Conservation (phyloP, 2,113 vertebrate species). For the Catharus fuscescens region DNA sequence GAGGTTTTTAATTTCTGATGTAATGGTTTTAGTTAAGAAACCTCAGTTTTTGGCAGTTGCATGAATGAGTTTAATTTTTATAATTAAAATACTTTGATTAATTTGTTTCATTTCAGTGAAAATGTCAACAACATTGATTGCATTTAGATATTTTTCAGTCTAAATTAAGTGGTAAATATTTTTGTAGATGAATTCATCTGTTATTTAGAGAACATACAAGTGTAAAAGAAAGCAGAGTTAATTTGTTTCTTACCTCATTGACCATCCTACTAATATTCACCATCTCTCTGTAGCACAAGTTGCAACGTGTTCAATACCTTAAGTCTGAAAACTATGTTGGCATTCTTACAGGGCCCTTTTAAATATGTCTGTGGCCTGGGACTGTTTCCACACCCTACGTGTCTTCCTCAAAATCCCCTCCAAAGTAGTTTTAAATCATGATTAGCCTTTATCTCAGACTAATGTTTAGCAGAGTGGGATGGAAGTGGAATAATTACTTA, state of each 20-base stretch:
- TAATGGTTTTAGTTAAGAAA: not conserved
- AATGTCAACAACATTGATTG: not conserved
- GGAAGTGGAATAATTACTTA: not conserved
- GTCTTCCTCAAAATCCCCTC: not conserved
- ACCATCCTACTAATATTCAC: not conserved
- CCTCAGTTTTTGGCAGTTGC: not conserved
- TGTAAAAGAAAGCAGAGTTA: not conserved
- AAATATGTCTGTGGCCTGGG: not conserved
- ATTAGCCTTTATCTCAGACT: not conserved
- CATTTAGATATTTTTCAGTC: not conserved
- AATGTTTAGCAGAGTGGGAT: not conserved
- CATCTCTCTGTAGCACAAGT: not conserved
- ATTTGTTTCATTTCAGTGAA: slow-evolving; percentile 23
- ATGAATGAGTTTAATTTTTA: not conserved
- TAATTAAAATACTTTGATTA: not conserved
- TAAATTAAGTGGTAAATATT: not conserved
- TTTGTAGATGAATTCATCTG: not conserved
- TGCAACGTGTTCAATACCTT: not conserved
- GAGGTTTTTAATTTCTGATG: not conserved
- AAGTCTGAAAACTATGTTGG: not conserved
- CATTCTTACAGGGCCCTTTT: not conserved
- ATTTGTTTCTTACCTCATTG: not conserved
- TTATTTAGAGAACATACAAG: not conserved
- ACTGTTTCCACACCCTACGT: not conserved
- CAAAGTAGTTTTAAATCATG: not conserved